Percentiles rank a stretch among this genome's conserved stretches.
These are phyloP conservation scores for Anoplopoma fimbria DNA, from an alignment of 2,113 vertebrate species.

Conservation along the genomic window DNA sequence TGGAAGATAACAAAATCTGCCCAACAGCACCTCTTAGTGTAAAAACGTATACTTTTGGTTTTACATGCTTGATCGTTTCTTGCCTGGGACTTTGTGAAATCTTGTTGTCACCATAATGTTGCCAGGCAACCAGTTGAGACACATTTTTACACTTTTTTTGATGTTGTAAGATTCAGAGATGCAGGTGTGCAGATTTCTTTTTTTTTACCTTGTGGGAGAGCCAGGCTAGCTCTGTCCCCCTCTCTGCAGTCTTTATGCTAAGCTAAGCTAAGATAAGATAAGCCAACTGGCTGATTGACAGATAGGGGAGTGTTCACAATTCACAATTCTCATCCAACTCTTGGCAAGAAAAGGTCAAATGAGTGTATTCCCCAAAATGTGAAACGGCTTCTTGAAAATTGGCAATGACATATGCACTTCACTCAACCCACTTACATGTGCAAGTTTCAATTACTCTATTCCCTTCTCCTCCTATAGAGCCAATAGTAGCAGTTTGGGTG, in stretches of 20 bases:
- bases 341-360: not conserved
- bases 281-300: too few species aligned
- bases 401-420: not conserved
- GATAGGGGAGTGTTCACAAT: not conserved
- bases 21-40: not conserved
- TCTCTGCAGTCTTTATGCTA: not conserved
- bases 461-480: constrained; percentile 52
- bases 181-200: not conserved
- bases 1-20: too few species aligned
- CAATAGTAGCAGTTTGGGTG: constrained; percentile 57
- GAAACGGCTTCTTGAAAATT: not conserved
- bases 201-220: not conserved
- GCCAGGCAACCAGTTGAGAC: not conserved
- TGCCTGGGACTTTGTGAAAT: not conserved
- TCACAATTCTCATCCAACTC: not conserved
- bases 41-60: not conserved
- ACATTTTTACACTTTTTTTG: not conserved
- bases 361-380: not conserved
- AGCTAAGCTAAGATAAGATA: too few species aligned
- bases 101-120: not conserved
- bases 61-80: not conserved
- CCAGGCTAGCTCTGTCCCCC: not conserved
- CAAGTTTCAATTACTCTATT: not conserved
- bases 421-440: not conserved
- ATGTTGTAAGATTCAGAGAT: not conserved